These are phyloP conservation scores for Setophaga kirtlandii DNA, from an alignment of 2,113 vertebrate species.

Conservation along the genomic window DNA sequence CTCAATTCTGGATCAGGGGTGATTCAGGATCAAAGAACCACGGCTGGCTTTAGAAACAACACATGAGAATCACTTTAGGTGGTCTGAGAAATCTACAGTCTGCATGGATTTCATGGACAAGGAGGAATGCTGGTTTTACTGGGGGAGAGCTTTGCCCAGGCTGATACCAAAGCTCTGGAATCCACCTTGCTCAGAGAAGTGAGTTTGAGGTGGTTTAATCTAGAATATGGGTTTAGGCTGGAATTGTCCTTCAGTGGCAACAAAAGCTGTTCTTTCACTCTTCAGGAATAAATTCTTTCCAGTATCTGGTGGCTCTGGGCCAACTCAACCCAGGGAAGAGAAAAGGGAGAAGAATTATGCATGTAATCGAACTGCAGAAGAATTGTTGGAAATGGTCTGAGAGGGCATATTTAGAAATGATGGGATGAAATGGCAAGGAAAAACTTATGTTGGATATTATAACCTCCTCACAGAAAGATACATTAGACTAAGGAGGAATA, in stretches of 20 bases:
- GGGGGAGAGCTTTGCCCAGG: neutral
- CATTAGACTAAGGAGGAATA: constrained; percentile 62
- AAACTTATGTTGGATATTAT: constrained; percentile 67
- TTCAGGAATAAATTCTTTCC: neutral
- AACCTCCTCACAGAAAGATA: constrained; percentile 72
- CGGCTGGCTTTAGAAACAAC: neutral
- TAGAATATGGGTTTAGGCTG: neutral
- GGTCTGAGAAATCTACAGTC: neutral
- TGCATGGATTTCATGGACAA: neutral
- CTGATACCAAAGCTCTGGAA: neutral
- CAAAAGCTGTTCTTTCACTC: neutral
- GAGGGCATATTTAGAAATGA: neutral
- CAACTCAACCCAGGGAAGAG: neutral
- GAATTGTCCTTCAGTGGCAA: neutral
- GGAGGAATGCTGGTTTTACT: neutral
- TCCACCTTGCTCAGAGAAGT: neutral
- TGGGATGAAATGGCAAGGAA: constrained; percentile 56
- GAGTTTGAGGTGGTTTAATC: neutral
- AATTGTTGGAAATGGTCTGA: constrained; percentile 27
- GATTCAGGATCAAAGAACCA: neutral
- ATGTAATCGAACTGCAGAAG: neutral
- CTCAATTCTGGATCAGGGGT: accelerated
- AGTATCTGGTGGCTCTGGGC: neutral
- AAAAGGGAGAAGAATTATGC: constrained; percentile 28
- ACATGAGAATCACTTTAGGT: neutral